These are phyloP conservation scores for Pangasianodon gigas DNA, from an alignment of 2,113 vertebrate species.

Conservation along the genomic window DNA sequence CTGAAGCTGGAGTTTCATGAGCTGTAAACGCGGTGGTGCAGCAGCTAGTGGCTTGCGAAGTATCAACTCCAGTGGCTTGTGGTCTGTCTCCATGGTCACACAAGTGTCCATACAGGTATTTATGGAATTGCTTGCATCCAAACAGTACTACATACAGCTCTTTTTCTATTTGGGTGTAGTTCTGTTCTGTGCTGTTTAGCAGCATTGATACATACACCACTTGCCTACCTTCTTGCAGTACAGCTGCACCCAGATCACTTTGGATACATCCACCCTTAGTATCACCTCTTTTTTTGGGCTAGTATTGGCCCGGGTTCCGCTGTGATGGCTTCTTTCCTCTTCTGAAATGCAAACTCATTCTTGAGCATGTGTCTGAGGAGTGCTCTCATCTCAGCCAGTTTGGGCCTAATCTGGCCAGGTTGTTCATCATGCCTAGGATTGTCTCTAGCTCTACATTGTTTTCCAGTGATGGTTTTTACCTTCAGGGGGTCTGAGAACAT, in stretches of 20 bases:
- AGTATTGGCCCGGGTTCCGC: no score
- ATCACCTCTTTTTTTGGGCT: constrained; percentile 14
- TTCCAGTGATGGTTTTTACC: constrained; percentile 4
- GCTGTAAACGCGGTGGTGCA: constrained; percentile 35
- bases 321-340: no score
- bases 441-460: constrained; percentile 23
- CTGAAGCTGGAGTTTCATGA: no score
- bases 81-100: background rate
- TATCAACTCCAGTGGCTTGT: constrained; percentile 45
- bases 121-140: background rate
- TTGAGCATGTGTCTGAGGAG: constrained; percentile 19
- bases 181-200: background rate
- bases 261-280: no score
- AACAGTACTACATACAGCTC: constrained; percentile 31
- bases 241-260: no score
- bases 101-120: constrained; percentile 29
- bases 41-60: constrained; percentile 21
- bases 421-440: constrained; percentile 39
- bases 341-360: background rate
- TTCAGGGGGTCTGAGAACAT: constrained; percentile 36
- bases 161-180: constrained; percentile 32
- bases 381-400: constrained; percentile 3
- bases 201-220: no score
- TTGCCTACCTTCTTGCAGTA: no score
- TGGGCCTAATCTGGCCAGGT: background rate